Evolutionary conservation across 1,140 invertebrate genomes (phyloP).

Genomic region (Scaptomyza pallida): DNA sequence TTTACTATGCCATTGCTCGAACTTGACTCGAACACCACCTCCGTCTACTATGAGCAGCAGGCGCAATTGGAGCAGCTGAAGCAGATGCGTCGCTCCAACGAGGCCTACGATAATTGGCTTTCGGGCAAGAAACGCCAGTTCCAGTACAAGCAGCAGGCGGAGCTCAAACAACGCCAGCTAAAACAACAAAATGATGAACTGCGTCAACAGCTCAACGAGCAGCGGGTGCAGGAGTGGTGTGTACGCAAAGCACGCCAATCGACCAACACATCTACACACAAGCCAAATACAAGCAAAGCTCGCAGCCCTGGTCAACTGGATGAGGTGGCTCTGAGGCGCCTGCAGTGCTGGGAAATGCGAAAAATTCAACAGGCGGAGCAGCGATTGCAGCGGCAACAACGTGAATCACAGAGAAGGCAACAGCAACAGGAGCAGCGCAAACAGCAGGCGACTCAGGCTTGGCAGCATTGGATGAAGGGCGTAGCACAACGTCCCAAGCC

Average conservation of each 20-base stretch:
- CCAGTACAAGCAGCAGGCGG: constrained; percentile 37
- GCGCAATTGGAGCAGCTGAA: constrained; percentile 28
- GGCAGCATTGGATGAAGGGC: constrained; percentile 53
- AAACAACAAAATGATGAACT: constrained; percentile 2
- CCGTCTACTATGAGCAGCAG: constrained; percentile 34
- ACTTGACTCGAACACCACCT: constrained; percentile 32
- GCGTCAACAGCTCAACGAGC: constrained; percentile 38
- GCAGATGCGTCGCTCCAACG: constrained; percentile 30
- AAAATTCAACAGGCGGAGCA: constrained; percentile 43
- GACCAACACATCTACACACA: not conserved
- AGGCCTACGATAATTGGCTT: constrained; percentile 66
- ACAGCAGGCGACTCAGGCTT: constrained; percentile 41
- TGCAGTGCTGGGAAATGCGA: constrained; percentile 51
- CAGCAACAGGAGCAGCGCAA: constrained; percentile 32
- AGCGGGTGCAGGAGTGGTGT: constrained; percentile 55
- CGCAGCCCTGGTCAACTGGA: not conserved
- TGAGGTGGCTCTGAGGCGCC: not conserved
- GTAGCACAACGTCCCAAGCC: constrained; percentile 60
- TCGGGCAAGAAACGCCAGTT: constrained; percentile 46
- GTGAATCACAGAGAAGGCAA: constrained; percentile 5
- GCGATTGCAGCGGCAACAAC: constrained; percentile 17
- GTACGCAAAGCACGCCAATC: constrained; percentile 31
- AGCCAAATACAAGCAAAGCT: not conserved
- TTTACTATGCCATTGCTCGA: constrained; percentile 34
- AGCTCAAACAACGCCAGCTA: constrained; percentile 7